A percentile compares a stretch with the other conserved stretches of the same genome.
Evolutionary conservation across 2,888 invertebrate species (phyloP).

Genomic region (Sarcophaga carnaria): DNA sequence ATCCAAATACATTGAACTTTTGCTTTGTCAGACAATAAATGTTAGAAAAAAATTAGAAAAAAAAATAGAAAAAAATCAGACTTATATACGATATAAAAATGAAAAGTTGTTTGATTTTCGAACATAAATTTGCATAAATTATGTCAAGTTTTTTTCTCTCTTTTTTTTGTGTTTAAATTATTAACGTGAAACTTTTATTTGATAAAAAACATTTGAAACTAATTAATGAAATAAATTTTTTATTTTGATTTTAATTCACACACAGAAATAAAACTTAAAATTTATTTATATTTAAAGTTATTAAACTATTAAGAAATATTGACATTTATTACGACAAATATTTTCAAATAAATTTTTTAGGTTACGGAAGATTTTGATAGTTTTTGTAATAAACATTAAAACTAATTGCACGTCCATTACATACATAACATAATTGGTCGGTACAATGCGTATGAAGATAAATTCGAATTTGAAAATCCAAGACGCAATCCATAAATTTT

Average conservation of each 20-base stretch:
- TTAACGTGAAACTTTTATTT: neutral
- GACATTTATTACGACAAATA: too few relatives aligned
- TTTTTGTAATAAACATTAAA: too few relatives aligned
- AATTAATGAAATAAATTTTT: neutral
- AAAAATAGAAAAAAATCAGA: neutral
- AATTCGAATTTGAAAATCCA: too few relatives aligned
- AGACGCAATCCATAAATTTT: too few relatives aligned
- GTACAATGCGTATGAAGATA: too few relatives aligned
- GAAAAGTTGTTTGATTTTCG: conserved; percentile 6
- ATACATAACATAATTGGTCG: too few relatives aligned
- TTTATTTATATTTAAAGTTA: neutral
- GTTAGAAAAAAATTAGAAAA: neutral
- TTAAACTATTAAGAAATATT: neutral
- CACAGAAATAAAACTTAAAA: too few relatives aligned
- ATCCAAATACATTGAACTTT: conserved; percentile 13
- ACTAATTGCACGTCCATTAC: too few relatives aligned
- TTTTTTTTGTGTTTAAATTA: neutral
- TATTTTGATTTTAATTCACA: neutral
- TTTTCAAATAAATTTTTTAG: too few relatives aligned
- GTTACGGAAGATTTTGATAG: too few relatives aligned
- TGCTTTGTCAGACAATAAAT: neutral
- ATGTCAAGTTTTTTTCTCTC: neutral
- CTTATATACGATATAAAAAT: neutral
- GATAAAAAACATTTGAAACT: neutral
- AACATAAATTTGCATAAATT: conserved; percentile 9